These are phyloP conservation scores for Symphodus melops DNA, from an alignment of 2,113 vertebrate species.

Conservation along the genomic window DNA sequence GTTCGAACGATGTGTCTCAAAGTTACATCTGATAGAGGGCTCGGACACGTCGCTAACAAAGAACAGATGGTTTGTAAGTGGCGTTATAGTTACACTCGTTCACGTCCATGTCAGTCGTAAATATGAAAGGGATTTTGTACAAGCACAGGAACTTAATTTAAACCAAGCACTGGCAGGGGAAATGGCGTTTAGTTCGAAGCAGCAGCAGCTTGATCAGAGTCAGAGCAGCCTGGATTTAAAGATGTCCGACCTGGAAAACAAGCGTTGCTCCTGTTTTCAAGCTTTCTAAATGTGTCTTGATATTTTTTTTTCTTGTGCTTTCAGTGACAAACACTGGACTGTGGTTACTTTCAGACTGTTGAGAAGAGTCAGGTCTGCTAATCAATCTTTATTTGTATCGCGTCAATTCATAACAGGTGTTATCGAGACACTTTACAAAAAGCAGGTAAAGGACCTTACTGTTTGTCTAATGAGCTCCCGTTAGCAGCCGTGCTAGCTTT, in stretches of 20 bases:
- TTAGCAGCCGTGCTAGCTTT: neutral
- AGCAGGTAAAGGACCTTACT: no score
- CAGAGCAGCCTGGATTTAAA: neutral
- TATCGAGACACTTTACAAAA: no score
- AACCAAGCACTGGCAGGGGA: neutral
- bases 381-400: no score
- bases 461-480: neutral
- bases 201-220: neutral
- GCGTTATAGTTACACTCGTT: conserved; percentile 24
- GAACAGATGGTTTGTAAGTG: neutral
- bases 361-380: neutral
- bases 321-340: neutral
- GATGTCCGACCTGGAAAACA: neutral
- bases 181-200: conserved; percentile 8
- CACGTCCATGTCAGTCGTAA: neutral
- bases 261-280: neutral
- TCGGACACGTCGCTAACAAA: no score
- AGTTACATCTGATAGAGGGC: neutral
- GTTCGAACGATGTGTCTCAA: neutral
- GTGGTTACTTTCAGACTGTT: conserved; percentile 27
- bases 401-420: no score
- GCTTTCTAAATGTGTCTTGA: neutral
- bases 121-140: neutral
- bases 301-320: conserved; percentile 27
- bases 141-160: conserved; percentile 12